Conservation (phyloP, 2,888 invertebrate genomes). For the Protodeltote pygarga region DNA sequence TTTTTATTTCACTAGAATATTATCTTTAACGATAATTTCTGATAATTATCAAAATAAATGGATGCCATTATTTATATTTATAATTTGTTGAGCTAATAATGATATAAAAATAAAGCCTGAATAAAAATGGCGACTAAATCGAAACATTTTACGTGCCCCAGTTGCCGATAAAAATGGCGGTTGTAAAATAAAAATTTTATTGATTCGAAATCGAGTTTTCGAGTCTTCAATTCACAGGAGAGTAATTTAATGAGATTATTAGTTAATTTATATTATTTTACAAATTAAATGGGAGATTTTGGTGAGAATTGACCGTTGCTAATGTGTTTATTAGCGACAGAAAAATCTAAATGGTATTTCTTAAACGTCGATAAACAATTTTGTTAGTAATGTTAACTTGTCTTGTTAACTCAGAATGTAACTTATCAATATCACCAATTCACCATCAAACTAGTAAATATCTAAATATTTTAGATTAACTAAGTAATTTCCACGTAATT, state of each 20-base stretch:
- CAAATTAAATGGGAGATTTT: conserved; percentile 51
- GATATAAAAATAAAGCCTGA: conserved; percentile 9
- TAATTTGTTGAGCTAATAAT: conserved; percentile 2
- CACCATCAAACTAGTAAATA: too few relatives aligned
- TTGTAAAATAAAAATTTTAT: conserved; percentile 20
- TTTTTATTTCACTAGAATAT: background rate
- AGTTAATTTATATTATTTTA: conserved; percentile 70
- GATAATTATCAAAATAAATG: too few relatives aligned
- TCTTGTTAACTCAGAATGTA: too few relatives aligned
- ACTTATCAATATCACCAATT: too few relatives aligned
- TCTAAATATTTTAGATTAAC: too few relatives aligned
- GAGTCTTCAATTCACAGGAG: conserved; percentile 41
- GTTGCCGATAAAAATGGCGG: conserved; percentile 28
- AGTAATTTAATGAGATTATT: conserved; percentile 71
- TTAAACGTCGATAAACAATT: conserved; percentile 32
- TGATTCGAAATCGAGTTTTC: conserved; percentile 23
- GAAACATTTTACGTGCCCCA: conserved; percentile 14
- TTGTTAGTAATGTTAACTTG: background rate
- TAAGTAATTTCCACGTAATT: too few relatives aligned
- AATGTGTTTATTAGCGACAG: conserved; percentile 25
- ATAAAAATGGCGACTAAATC: conserved; percentile 23
- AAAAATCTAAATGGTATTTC: conserved; percentile 19
- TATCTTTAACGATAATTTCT: too few relatives aligned
- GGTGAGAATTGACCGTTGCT: conserved; percentile 16
- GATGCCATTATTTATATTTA: background rate